phyloP scores from a whole-genome alignment of 2,888 invertebrate genomes.

The Fabriciana adippe region DNA sequence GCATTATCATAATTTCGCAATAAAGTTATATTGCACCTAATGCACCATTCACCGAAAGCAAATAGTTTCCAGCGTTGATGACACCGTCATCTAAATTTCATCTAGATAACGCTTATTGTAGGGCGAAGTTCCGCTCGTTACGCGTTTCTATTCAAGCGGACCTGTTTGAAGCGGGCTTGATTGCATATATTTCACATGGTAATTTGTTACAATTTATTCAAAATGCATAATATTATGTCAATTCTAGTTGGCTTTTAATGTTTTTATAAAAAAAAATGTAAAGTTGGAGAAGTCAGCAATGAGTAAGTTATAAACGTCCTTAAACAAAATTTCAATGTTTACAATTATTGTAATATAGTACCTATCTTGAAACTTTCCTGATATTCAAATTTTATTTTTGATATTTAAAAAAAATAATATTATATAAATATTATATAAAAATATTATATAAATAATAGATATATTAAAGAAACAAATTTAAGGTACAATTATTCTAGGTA shows the following conservation, averaged over 20 bases:
- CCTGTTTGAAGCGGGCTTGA: conserved; percentile 63
- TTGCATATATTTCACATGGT: conserved; percentile 61
- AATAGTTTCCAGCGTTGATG: conserved; percentile 24
- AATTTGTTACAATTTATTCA: conserved; percentile 56
- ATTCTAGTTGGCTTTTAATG: neutral
- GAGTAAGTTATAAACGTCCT: too few species aligned
- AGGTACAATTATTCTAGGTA: too few species aligned
- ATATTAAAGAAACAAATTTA: too few species aligned
- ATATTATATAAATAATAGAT: too few species aligned
- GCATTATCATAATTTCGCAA: conserved; percentile 14
- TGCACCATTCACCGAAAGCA: conserved; percentile 21
- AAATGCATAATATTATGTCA: conserved; percentile 44
- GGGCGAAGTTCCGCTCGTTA: conserved; percentile 56
- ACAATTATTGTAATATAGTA: too few species aligned
- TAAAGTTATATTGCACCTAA: conserved; percentile 17
- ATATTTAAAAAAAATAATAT: too few species aligned
- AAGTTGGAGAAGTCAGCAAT: too few species aligned
- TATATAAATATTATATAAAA: too few species aligned
- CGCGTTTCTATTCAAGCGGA: conserved; percentile 54
- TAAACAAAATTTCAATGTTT: too few species aligned
- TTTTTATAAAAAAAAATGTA: neutral
- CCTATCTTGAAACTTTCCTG: too few species aligned
- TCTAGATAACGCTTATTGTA: conserved; percentile 42
- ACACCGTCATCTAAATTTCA: conserved; percentile 39
- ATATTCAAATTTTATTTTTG: too few species aligned